Evolutionary conservation across 2,797 vertebrate species (phyloP).

Genomic region (Enteromius viviparus): DNA sequence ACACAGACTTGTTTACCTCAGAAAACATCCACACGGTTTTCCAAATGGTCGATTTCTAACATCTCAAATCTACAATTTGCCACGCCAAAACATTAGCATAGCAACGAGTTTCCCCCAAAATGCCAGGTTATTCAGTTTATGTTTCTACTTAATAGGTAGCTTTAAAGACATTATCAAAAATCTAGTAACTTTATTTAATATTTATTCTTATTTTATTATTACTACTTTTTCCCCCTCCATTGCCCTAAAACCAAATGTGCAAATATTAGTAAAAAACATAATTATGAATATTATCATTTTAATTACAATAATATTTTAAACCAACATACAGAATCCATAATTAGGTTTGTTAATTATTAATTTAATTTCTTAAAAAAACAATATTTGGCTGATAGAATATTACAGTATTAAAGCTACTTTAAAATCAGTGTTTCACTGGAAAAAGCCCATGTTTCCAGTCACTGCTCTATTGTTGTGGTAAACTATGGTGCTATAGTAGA

Average conservation of each 20-base stretch:
- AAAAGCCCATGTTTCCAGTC: neutral
- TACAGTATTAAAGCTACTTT: conserved; percentile 3
- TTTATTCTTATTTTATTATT: neutral
- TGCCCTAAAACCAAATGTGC: neutral
- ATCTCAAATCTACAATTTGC: neutral
- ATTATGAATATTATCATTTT: neutral
- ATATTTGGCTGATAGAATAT: neutral
- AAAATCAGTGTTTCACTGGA: neutral
- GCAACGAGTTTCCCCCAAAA: conserved; percentile 2
- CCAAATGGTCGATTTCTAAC: conserved; percentile 7
- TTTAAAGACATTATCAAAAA: neutral
- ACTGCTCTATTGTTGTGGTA: neutral
- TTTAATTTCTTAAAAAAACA: neutral
- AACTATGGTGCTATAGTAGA: neutral
- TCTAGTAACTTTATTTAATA: neutral
- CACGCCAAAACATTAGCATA: neutral
- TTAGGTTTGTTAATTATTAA: neutral
- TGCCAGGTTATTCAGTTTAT: neutral
- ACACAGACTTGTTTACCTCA: conserved; percentile 26
- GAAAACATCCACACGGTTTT: conserved; percentile 21
- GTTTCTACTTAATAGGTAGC: neutral
- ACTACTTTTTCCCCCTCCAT: neutral
- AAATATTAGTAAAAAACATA: neutral
- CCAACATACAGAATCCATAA: neutral
- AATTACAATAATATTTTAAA: neutral